Conservation (phyloP, 2,797 vertebrate species). For the Hapalemur alaotrensis region DNA sequence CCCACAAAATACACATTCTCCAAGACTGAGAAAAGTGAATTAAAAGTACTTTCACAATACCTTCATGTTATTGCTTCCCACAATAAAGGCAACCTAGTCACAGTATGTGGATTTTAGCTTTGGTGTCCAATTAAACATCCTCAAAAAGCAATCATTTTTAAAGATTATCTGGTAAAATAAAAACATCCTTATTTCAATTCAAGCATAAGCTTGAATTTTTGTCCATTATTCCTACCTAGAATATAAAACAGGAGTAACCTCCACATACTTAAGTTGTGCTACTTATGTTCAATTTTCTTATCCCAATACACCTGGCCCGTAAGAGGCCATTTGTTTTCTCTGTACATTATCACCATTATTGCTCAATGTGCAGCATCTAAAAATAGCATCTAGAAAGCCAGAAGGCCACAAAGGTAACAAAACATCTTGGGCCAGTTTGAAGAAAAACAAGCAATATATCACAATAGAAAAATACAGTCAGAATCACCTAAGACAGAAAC, state of each 20-base stretch:
- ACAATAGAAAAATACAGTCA: neutral
- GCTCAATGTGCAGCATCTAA: neutral
- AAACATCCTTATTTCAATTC: conserved; percentile 28
- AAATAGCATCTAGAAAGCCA: neutral
- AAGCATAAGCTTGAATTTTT: neutral
- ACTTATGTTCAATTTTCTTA: neutral
- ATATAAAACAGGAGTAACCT: conserved; percentile 3
- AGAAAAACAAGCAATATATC: neutral
- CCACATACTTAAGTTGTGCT: neutral
- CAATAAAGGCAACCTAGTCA: neutral
- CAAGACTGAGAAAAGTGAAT: neutral
- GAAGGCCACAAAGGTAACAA: neutral
- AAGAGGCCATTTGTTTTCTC: neutral
- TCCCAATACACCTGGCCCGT: neutral
- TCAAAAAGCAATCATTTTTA: neutral
- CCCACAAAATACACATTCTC: neutral
- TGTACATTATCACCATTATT: neutral
- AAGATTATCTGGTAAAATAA: conserved; percentile 42
- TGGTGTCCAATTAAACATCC: neutral
- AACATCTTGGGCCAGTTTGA: neutral
- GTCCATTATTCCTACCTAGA: neutral
- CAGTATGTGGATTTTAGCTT: neutral
- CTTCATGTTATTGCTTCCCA: neutral
- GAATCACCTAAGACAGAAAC: neutral
- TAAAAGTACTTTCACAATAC: neutral